Conservation (phyloP, 2,113 vertebrate genomes). For the Zosterops hypoxanthus region DNA sequence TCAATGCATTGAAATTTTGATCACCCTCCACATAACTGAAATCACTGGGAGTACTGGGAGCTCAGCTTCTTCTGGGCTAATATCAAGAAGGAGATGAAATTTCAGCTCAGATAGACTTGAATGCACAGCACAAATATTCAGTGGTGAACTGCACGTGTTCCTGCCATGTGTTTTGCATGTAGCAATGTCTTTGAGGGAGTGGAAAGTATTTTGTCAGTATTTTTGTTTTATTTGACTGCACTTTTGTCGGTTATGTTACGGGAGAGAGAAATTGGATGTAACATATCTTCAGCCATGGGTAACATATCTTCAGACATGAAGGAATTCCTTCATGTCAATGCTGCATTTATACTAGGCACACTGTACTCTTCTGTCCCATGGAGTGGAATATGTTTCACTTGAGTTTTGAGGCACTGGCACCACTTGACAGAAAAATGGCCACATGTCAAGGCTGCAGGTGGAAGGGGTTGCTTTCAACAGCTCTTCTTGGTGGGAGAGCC, state of each 20-base stretch:
- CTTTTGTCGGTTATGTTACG: background rate
- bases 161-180: background rate
- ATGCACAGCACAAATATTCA: background rate
- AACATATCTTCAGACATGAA: fast-evolving
- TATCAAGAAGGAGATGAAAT: background rate
- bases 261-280: background rate
- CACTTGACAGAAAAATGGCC: background rate
- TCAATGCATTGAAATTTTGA: background rate
- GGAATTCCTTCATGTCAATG: background rate
- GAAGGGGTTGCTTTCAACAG: background rate
- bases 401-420: background rate
- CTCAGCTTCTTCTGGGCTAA: background rate
- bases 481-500: background rate
- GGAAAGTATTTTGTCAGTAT: background rate
- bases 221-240: background rate
- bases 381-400: background rate
- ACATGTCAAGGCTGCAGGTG: background rate
- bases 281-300: fast-evolving
- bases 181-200: background rate
- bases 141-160: background rate
- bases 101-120: background rate
- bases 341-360: background rate
- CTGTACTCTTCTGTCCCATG: background rate
- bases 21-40: background rate
- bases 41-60: background rate